A percentile compares a stretch with the other conserved stretches of the same genome.
phyloP scores from a whole-genome alignment of 1,140 invertebrate genomes.

The Trichogramma pretiosum region DNA sequence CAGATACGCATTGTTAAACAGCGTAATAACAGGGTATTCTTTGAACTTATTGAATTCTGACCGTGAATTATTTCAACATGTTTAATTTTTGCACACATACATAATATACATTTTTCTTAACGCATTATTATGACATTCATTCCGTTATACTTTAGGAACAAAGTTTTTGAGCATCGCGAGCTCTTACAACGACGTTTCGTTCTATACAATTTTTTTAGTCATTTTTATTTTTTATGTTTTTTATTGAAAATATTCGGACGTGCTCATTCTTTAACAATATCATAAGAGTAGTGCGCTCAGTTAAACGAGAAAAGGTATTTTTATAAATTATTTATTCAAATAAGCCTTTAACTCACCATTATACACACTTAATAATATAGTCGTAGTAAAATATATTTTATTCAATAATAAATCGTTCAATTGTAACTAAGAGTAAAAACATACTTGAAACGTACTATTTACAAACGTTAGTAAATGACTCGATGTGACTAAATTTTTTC shows the following conservation, averaged over 20 bases:
- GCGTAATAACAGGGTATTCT: too few species aligned
- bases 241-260: conserved; percentile 7
- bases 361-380: conserved; percentile 12
- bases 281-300: conserved; percentile 3
- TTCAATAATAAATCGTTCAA: conserved; percentile 22
- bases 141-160: conserved; percentile 15
- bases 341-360: conserved; percentile 6
- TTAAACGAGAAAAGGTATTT: conserved; percentile 6
- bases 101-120: conserved; percentile 11
- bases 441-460: conserved; percentile 30
- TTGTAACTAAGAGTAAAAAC: conserved; percentile 16
- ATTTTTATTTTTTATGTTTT: too few species aligned
- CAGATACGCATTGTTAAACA: too few species aligned
- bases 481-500: conserved; percentile 41
- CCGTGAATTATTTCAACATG: conserved; percentile 7
- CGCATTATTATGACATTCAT: conserved; percentile 8
- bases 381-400: conserved; percentile 15
- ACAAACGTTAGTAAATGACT: conserved; percentile 43
- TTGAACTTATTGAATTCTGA: too few species aligned
- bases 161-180: conserved; percentile 10
- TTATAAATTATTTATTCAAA: too few species aligned
- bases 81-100: too few species aligned
- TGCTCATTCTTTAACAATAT: conserved; percentile 8
- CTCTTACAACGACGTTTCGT: conserved; percentile 3
- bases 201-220: conserved; percentile 13